A percentile compares a stretch with the other conserved stretches of the same genome.
These are phyloP conservation scores for Nansenia antarctica DNA, from an alignment of 2,113 vertebrate genomes.

Conservation along the genomic window DNA sequence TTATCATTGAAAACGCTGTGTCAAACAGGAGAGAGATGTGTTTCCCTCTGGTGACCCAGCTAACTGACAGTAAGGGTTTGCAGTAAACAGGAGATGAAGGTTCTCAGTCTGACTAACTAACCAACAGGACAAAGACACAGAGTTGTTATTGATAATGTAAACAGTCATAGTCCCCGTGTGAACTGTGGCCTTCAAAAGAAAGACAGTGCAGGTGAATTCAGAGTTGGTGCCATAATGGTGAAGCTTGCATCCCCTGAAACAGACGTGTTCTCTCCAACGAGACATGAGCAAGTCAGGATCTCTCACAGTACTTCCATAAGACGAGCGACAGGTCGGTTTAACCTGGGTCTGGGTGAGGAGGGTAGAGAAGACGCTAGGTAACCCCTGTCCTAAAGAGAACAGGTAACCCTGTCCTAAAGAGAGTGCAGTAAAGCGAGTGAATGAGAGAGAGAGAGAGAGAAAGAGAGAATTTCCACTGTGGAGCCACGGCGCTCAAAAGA, in stretches of 20 bases:
- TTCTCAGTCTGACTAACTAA: too few species aligned
- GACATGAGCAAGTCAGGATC: neutral
- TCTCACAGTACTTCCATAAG: neutral
- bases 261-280: neutral
- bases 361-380: neutral
- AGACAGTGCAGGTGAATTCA: neutral
- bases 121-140: too few species aligned
- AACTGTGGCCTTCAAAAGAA: neutral
- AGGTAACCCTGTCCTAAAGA: neutral
- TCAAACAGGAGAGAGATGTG: too few species aligned
- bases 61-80: too few species aligned
- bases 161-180: neutral
- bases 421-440: neutral
- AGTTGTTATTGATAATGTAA: neutral
- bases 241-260: neutral
- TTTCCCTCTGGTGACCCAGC: too few species aligned
- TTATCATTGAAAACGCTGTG: too few species aligned
- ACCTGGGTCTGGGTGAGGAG: neutral
- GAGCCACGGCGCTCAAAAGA: conserved; percentile 50
- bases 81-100: too few species aligned
- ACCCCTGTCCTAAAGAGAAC: neutral
- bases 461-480: conserved; percentile 59
- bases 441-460: neutral
- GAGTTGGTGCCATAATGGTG: neutral
- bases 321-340: neutral